phyloP scores from a whole-genome alignment of 2,797 vertebrate genomes.

The Sparus aurata region DNA sequence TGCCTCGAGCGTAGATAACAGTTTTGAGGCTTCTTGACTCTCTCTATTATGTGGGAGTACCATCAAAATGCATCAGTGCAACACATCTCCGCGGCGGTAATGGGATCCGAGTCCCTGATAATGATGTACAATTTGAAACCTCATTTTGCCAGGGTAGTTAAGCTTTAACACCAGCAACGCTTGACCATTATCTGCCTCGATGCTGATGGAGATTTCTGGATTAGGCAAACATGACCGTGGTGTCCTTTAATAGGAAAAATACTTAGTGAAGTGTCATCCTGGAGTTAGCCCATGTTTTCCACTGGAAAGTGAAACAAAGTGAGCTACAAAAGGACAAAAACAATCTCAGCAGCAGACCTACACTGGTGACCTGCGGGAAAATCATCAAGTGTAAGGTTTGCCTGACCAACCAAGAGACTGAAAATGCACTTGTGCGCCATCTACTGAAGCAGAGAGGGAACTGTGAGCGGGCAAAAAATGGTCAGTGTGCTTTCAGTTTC shows the following conservation, averaged over 20 bases:
- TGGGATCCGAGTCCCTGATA: constrained; percentile 63
- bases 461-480: constrained; percentile 15
- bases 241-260: constrained; percentile 54
- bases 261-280: constrained; percentile 22
- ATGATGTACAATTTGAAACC: constrained; percentile 66
- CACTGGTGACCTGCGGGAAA: constrained; percentile 37
- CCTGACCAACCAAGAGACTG: not conserved
- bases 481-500: constrained; percentile 18
- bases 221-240: constrained; percentile 44
- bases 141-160: constrained; percentile 61
- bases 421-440: constrained; percentile 72
- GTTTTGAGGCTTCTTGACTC: constrained; percentile 54
- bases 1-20: constrained; percentile 67
- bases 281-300: constrained; percentile 33
- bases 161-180: constrained; percentile 36
- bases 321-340: constrained; percentile 23
- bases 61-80: constrained; percentile 65
- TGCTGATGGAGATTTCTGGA: constrained; percentile 42
- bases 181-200: constrained; percentile 55
- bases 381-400: constrained; percentile 33
- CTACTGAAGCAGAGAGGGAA: constrained; percentile 71
- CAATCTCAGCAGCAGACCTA: constrained; percentile 15
- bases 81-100: constrained; percentile 58
- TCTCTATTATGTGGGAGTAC: constrained; percentile 66
- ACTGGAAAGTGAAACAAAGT: constrained; percentile 37